phyloP scores from a whole-genome alignment of 2,797 vertebrate species.

The Heterohyrax brucei region DNA sequence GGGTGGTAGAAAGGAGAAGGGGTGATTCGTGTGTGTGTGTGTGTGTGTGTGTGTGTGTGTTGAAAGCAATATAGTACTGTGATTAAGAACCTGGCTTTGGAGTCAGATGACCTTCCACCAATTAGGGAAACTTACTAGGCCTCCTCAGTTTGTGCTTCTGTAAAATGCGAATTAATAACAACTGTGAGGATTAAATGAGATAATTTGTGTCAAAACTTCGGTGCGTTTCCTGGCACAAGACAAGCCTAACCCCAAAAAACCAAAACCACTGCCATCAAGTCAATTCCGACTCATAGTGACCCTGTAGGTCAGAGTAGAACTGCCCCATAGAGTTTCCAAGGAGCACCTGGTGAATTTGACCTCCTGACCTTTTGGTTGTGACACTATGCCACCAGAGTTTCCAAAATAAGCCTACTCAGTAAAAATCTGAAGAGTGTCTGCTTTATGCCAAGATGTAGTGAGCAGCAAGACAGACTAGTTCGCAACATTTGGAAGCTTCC shows the following conservation, averaged over 20 bases:
- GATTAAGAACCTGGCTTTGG: constrained; percentile 6
- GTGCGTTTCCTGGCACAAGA: not conserved
- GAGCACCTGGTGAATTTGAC: no score
- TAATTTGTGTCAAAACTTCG: not conserved
- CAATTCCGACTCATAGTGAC: no score
- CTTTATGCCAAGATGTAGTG: not conserved
- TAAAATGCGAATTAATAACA: constrained; percentile 20
- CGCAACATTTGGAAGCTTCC: not conserved
- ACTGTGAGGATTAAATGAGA: constrained; percentile 5
- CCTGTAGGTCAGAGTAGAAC: no score
- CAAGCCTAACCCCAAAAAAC: not conserved
- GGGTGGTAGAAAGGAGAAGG: not conserved
- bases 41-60: not conserved
- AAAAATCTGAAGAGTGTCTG: not conserved
- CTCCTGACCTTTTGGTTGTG: no score
- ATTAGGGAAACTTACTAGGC: not conserved
- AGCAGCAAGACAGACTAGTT: not conserved
- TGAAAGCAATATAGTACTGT: not conserved
- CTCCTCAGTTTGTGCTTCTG: constrained; percentile 44
- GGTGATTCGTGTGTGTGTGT: not conserved
- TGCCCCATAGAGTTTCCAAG: no score
- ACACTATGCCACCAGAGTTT: no score
- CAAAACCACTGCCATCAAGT: no score
- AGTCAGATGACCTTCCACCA: not conserved
- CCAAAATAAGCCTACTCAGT: not conserved